A percentile compares a stretch with the other conserved stretches of the same genome.
These are phyloP conservation scores for Gymnobelideus leadbeateri DNA, from an alignment of 2,113 vertebrate genomes.

Conservation along the genomic window DNA sequence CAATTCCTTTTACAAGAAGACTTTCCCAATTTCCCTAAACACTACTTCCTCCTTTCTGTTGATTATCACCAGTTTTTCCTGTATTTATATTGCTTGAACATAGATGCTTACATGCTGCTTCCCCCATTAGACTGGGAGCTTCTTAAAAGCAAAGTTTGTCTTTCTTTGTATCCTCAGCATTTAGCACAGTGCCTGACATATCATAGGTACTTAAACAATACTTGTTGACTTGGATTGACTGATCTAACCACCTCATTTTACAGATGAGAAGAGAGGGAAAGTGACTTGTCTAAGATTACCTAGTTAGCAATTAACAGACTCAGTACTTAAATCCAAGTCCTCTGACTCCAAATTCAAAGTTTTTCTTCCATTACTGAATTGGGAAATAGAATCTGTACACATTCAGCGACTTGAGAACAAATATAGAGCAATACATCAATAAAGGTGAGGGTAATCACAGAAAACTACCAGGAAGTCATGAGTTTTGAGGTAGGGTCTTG, in stretches of 20 bases:
- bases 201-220: neutral
- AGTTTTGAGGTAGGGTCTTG: slow-evolving; percentile 41
- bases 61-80: neutral
- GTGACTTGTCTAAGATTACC: neutral
- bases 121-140: neutral
- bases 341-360: neutral
- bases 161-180: neutral
- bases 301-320: neutral
- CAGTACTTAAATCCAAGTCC: neutral
- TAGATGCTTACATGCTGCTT: neutral
- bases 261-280: neutral
- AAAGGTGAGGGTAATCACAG: slow-evolving; percentile 42
- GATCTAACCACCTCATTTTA: neutral
- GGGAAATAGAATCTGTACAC: slow-evolving; percentile 35
- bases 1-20: neutral
- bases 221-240: neutral
- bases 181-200: neutral
- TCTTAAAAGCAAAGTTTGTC: neutral
- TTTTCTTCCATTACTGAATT: neutral
- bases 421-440: slow-evolving; percentile 49
- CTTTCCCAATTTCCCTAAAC: neutral
- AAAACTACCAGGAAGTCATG: neutral
- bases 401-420: slow-evolving; percentile 57
- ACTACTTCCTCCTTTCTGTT: neutral
- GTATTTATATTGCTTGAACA: neutral